Conservation (phyloP, 2,797 vertebrate species). For the Pagetopsis macropterus region DNA sequence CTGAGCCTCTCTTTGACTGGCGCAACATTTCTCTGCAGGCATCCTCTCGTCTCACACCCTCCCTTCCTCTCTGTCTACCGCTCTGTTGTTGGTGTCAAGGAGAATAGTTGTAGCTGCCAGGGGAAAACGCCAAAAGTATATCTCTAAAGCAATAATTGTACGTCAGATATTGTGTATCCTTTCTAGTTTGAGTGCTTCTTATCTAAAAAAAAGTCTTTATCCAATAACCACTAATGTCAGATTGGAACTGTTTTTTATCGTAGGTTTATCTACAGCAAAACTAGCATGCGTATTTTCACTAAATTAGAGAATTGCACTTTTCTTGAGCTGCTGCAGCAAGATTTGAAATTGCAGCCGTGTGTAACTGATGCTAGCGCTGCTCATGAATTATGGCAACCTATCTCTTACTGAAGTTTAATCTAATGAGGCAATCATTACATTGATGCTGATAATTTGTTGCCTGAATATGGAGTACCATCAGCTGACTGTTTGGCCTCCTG, state of each 20-base stretch:
- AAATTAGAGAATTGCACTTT: not conserved
- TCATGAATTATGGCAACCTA: conserved; percentile 5
- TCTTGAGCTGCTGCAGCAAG: not conserved
- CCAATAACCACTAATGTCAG: not conserved
- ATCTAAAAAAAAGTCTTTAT: not conserved
- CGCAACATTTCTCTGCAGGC: conserved; percentile 36
- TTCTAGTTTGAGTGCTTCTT: not conserved
- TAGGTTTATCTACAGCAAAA: no score
- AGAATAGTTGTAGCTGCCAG: conserved; percentile 16
- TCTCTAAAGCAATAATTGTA: not conserved
- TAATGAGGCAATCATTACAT: conserved; percentile 34
- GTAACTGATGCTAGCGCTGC: conserved; percentile 4
- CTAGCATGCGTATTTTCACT: not conserved
- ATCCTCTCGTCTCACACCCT: conserved; percentile 28
- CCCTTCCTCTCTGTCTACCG: not conserved
- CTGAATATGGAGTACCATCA: conserved; percentile 2
- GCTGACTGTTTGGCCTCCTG: not conserved
- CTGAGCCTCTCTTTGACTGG: conserved; percentile 36
- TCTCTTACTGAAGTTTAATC: conserved; percentile 21
- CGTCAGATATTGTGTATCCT: not conserved
- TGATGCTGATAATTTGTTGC: conserved; percentile 22
- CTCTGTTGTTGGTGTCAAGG: conserved; percentile 21
- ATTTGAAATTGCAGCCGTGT: conserved; percentile 27
- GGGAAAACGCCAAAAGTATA: conserved; percentile 11
- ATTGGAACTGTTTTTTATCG: no score